A percentile compares a stretch with the other conserved stretches of the same genome.
phyloP scores from a whole-genome alignment of 2,888 invertebrate species.

The Anaspis maculata region DNA sequence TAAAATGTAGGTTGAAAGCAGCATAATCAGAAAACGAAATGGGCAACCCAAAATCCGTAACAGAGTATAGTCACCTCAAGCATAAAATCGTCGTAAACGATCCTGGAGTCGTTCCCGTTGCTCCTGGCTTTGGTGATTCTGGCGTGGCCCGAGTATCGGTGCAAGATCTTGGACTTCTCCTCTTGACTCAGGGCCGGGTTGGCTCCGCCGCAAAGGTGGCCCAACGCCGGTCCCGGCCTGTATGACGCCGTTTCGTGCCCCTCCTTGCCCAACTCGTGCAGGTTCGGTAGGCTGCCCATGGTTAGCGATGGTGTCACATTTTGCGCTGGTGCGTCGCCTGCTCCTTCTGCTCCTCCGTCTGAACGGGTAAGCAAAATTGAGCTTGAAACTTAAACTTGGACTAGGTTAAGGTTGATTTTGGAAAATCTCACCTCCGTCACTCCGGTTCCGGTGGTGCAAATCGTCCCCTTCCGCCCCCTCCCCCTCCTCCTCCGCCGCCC shows the following conservation, averaged over 20 bases:
- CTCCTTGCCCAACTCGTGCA: conserved; percentile 50
- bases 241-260: conserved; percentile 16
- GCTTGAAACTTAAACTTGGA: no score
- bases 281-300: conserved; percentile 61
- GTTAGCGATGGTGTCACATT: no score
- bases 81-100: conserved; percentile 34
- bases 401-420: no score
- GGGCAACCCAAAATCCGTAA: not conserved
- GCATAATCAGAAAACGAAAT: not conserved
- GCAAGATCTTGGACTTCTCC: conserved; percentile 33
- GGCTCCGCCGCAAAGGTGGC: conserved; percentile 29
- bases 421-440: no score
- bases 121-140: conserved; percentile 33
- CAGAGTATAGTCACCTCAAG: conserved; percentile 23
- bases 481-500: no score
- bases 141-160: conserved; percentile 32
- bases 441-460: no score
- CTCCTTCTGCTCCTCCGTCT: no score
- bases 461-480: no score
- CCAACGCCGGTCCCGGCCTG: conserved; percentile 29
- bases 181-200: conserved; percentile 25
- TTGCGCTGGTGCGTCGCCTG: no score
- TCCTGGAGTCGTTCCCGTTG: conserved; percentile 30
- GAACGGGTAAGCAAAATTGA: no score
- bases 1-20: not conserved